phyloP scores from a whole-genome alignment of 1,140 invertebrate species.

The Sesamia nonagrioides region DNA sequence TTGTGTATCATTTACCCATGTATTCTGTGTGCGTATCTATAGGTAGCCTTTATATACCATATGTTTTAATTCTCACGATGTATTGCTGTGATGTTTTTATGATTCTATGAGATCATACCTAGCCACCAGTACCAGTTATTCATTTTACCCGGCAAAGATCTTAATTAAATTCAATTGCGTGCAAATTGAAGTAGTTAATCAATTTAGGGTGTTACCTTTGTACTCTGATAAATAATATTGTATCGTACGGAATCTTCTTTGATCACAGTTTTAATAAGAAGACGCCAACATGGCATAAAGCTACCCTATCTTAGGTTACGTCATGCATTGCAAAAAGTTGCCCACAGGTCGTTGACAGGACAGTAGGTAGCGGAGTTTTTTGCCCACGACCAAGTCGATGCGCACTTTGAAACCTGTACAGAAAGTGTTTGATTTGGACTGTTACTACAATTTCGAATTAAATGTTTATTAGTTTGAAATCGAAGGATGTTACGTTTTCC shows the following conservation, averaged over 20 bases:
- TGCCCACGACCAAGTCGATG: conserved; percentile 26
- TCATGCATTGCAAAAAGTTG: conserved; percentile 40
- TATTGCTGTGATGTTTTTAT: conserved; percentile 18
- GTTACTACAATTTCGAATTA: background rate
- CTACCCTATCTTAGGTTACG: conserved; percentile 38
- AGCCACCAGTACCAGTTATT: conserved; percentile 37
- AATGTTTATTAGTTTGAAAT: conserved; percentile 27
- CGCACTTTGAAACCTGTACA: conserved; percentile 13
- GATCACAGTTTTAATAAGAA: background rate
- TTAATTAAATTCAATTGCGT: conserved; percentile 52
- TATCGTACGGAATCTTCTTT: background rate
- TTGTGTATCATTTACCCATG: background rate
- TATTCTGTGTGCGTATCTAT: too few species aligned
- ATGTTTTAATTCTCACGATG: conserved; percentile 25
- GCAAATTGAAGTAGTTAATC: conserved; percentile 47
- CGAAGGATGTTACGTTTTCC: conserved; percentile 37
- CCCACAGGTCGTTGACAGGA: conserved; percentile 46
- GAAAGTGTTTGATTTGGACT: background rate
- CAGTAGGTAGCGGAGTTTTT: conserved; percentile 25
- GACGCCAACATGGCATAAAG: background rate
- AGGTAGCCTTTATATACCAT: background rate
- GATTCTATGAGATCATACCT: conserved; percentile 44
- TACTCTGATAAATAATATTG: conserved; percentile 13
- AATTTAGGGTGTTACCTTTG: conserved; percentile 35
- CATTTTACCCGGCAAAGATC: conserved; percentile 38